A percentile compares a stretch with the other conserved stretches of the same genome.
Conservation (phyloP, 2,113 vertebrate genomes). For the Pterocles orientalis region DNA sequence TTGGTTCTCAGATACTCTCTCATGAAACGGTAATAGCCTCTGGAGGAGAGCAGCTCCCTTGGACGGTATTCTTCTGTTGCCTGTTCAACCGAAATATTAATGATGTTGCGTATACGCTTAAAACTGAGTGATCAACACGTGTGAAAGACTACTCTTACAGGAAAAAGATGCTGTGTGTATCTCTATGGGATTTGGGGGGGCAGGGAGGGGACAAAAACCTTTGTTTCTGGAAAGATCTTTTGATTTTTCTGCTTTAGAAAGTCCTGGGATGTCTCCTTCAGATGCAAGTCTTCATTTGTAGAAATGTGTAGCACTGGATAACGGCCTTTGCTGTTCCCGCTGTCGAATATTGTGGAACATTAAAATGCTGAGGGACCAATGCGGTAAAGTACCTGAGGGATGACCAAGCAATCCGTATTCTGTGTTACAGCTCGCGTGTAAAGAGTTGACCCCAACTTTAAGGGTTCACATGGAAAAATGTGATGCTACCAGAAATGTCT, state of each 20-base stretch:
- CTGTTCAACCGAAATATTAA: not conserved
- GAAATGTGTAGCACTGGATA: rapidly evolving
- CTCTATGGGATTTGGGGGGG: not conserved
- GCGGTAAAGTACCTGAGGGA: not conserved
- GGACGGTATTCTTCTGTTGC: not conserved
- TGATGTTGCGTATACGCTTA: not conserved
- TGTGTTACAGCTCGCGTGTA: not conserved
- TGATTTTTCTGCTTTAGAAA: not conserved
- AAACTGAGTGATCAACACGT: not conserved
- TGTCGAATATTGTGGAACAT: not conserved
- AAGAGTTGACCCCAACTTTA: not conserved
- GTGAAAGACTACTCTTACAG: not conserved
- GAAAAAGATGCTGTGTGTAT: not conserved
- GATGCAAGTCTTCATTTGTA: rapidly evolving
- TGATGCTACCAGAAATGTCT: not conserved
- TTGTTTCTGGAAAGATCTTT: not conserved
- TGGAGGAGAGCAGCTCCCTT: not conserved
- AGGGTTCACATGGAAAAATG: not conserved
- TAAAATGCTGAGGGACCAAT: not conserved
- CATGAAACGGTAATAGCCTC: not conserved
- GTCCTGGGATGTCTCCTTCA: not conserved
- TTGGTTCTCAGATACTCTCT: not conserved
- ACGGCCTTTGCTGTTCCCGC: not conserved
- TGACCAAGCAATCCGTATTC: not conserved
- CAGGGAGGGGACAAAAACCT: not conserved